Evolutionary conservation across 2,113 vertebrate species (phyloP).

Genomic region (Odobenus rosmarus): DNA sequence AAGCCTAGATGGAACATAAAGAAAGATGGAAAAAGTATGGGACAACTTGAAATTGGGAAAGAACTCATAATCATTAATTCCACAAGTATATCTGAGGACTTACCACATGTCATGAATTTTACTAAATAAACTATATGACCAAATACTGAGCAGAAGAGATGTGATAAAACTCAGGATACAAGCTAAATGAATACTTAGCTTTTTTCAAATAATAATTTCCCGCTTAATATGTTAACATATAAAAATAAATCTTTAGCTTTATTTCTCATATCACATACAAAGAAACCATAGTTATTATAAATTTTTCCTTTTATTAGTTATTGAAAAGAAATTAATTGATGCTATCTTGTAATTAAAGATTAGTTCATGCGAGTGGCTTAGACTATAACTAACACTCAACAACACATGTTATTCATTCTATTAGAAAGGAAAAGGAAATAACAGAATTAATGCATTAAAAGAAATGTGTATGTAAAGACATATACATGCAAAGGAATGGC

Average conservation of each 20-base stretch:
- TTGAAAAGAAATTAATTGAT: slow-evolving; percentile 1
- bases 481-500: not conserved
- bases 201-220: not conserved
- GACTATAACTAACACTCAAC: not conserved
- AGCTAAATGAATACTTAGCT: not conserved
- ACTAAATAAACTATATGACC: not conserved
- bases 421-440: slow-evolving; percentile 39
- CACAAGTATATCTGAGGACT: not conserved
- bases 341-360: slow-evolving; percentile 29
- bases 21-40: not conserved
- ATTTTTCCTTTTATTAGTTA: slow-evolving; percentile 39
- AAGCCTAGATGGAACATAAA: not conserved
- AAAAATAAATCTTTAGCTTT: slow-evolving; percentile 24
- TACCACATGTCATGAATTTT: not conserved
- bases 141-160: not conserved
- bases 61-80: not conserved
- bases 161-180: not conserved
- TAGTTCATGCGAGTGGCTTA: slow-evolving; percentile 26
- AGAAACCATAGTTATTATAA: not conserved
- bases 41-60: not conserved
- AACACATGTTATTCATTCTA: slow-evolving; percentile 84
- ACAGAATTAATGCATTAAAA: slow-evolving; percentile 62
- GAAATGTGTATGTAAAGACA: not conserved
- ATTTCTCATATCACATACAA: not conserved
- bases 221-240: not conserved